phyloP scores from a whole-genome alignment of 2,888 invertebrate species.

The Phaedon cochleariae region DNA sequence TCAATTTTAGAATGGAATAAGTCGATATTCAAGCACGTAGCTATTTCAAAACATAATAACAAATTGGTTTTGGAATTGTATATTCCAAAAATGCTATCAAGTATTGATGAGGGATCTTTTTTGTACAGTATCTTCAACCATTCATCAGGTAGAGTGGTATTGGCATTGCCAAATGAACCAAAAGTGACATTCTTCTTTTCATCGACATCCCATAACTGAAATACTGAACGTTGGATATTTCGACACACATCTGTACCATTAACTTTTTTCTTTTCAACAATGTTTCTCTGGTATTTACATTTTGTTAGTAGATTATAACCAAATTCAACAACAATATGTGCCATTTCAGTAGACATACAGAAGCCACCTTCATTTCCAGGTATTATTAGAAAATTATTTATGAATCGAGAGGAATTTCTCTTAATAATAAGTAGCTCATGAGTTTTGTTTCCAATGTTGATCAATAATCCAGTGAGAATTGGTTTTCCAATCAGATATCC shows the following conservation, averaged over 20 bases:
- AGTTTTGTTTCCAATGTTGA: conserved; percentile 55
- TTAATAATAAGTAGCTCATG: conserved; percentile 37
- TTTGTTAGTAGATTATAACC: conserved; percentile 63
- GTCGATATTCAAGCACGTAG: conserved; percentile 56
- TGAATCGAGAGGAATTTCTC: conserved; percentile 45
- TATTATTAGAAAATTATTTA: conserved; percentile 55
- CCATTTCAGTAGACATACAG: conserved; percentile 60
- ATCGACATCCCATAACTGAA: conserved; percentile 49
- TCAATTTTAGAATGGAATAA: conserved; percentile 63
- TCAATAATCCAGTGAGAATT: conserved; percentile 63
- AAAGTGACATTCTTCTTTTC: conserved; percentile 53
- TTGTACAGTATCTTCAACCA: conserved; percentile 64
- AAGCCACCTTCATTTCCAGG: conserved; percentile 62
- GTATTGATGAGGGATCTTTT: conserved; percentile 52
- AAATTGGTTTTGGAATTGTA: conserved; percentile 53
- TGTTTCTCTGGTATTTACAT: conserved; percentile 56
- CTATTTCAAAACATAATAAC: conserved; percentile 58
- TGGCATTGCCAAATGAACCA: conserved; percentile 65
- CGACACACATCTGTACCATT: conserved; percentile 52
- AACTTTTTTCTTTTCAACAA: conserved; percentile 33
- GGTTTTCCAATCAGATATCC: conserved; percentile 77
- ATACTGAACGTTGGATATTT: conserved; percentile 53
- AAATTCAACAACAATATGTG: conserved; percentile 62
- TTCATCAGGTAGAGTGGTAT: conserved; percentile 56
- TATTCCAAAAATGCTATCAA: conserved; percentile 49